Conservation (phyloP, 1,140 invertebrate species). For the Magallana ariakensis region DNA sequence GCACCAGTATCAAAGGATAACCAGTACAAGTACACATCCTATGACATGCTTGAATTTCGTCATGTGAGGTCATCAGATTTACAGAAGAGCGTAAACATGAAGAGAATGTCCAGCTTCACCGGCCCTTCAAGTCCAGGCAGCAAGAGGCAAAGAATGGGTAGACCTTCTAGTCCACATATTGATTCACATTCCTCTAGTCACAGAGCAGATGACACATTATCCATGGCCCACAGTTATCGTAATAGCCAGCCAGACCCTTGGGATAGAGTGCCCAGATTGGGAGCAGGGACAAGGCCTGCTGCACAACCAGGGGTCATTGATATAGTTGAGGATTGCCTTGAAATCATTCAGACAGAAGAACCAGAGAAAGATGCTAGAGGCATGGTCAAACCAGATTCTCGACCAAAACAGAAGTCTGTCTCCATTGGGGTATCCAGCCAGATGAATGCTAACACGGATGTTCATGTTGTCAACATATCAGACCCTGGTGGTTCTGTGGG, state of each 20-base stretch:
- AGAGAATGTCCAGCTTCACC: conserved; percentile 45
- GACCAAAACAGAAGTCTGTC: conserved; percentile 28
- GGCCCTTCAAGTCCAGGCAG: conserved; percentile 55
- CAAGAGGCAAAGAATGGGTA: conserved; percentile 54
- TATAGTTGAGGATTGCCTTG: conserved; percentile 54
- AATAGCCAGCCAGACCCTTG: conserved; percentile 42
- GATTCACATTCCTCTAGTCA: conserved; percentile 49
- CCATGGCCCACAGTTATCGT: conserved; percentile 58
- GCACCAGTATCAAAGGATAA: background rate
- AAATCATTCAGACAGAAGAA: conserved; percentile 51
- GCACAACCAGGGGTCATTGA: conserved; percentile 51
- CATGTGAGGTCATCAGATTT: conserved; percentile 45
- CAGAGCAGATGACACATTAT: conserved; percentile 56
- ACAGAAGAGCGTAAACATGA: conserved; percentile 42
- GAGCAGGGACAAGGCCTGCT: conserved; percentile 32
- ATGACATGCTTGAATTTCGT: conserved; percentile 52
- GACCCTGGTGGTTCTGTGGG: conserved; percentile 14
- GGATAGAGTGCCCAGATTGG: conserved; percentile 54
- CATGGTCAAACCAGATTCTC: conserved; percentile 4
- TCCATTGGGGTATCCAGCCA: conserved; percentile 51
- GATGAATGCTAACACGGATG: conserved; percentile 38
- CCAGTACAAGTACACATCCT: conserved; percentile 54
- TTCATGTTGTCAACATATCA: conserved; percentile 45
- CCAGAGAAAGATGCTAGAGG: conserved; percentile 44
- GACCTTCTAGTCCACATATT: conserved; percentile 47